Base-by-base conservation (phyloP, 2,888 invertebrate species). In the Cremastinae sp. region DNA sequence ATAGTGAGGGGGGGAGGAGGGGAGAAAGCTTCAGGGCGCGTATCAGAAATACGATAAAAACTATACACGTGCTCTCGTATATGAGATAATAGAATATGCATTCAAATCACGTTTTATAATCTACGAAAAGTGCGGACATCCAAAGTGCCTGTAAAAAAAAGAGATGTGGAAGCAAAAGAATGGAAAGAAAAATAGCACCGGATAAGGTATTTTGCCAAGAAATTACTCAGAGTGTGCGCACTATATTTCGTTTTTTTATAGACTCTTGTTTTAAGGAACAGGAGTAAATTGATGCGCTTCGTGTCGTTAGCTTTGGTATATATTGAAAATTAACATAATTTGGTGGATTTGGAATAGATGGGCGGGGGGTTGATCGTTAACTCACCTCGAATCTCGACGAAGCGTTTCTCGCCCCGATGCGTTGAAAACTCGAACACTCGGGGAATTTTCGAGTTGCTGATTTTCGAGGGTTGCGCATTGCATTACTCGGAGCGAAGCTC, bases 31-130 rank as follows among this genome's bases (percentile, higher is more conserved):
- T 38, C 10, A 20, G 34, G 22, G 14, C 14, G 58, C 18, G 28
- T 18, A 49, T 47, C 49, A 51, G 41, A 49, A 54, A 70, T 65
- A 75, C 65, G 65, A 75, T 75, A 70, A 70, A n/a, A 70, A 53
- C 64, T 47, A 65, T 53, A n/a, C n/a, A n/a, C n/a, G n/a, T n/a
- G 75, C 45, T 65, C 61, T 36, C 59, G 34, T 53, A n/a, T n/a
- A 20, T 51, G 45, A 53, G 53, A 41, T 73, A 65, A 65, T 65
- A 59, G 58, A 59, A 73, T 73, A 73, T 73, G 72, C 72, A 65
- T 65, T 73, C 43, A 73, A 73, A 73, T 73, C 72, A 73, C 65
- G 65, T 65, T 73, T 41, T 66, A 73, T 73, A 65, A 73, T 73
- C 65, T 73, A 53, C 28, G 47, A 65, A 59, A 68, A 71, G 70